Conservation (phyloP, 2,797 vertebrate genomes). For the Pangasius mekongensis region DNA sequence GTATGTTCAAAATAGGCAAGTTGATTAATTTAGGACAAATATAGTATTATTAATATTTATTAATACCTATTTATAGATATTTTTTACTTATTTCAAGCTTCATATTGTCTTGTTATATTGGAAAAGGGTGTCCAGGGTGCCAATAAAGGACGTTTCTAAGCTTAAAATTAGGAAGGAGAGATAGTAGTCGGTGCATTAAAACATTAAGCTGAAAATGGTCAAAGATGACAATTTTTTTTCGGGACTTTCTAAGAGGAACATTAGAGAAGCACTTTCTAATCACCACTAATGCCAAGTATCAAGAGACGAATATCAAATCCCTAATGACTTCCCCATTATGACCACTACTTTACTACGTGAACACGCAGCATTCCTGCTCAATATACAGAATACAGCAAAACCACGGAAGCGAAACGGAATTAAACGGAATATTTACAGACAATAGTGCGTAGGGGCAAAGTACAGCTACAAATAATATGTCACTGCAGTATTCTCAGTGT, state of each 20-base stretch:
- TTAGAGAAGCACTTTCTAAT: background rate
- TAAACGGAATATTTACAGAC: background rate
- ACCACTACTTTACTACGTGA: background rate
- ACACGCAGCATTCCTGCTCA: background rate
- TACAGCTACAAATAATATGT: background rate
- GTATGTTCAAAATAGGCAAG: background rate
- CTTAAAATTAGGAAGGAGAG: background rate
- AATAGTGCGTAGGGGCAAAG: background rate
- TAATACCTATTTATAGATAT: background rate
- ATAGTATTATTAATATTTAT: background rate
- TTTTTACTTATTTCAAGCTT: background rate
- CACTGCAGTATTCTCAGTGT: background rate
- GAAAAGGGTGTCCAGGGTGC: no score
- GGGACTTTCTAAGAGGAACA: background rate
- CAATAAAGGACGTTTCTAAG: background rate
- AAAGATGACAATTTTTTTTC: background rate
- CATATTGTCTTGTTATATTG: background rate
- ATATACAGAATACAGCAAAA: background rate
- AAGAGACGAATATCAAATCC: background rate
- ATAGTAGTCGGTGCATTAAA: background rate
- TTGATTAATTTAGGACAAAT: background rate
- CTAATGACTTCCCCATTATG: background rate
- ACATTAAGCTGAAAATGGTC: background rate
- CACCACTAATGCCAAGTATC: background rate
- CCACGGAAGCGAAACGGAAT: background rate